phyloP scores from a whole-genome alignment of 2,888 invertebrate genomes.

The Pachymerium ferrugineum region DNA sequence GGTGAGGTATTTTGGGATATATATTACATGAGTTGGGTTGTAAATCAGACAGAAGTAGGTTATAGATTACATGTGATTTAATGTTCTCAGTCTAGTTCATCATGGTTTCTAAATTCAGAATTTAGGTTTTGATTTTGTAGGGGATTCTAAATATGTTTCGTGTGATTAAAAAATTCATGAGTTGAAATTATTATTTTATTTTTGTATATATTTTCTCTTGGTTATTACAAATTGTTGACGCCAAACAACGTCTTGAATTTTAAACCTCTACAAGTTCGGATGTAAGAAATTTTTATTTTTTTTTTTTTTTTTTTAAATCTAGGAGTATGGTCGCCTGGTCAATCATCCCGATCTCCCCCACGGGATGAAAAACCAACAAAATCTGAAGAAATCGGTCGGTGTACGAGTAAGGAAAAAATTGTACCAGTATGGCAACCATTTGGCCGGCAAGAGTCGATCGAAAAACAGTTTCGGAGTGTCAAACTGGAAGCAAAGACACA shows the following conservation, averaged over 20 bases:
- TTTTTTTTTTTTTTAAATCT: slow-evolving; percentile 20
- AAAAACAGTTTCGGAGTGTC: slow-evolving; percentile 48
- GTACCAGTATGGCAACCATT: slow-evolving; percentile 51
- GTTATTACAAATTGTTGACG: too few relatives aligned
- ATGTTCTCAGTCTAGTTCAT: too few relatives aligned
- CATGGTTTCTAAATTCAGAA: not conserved
- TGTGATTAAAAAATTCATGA: too few relatives aligned
- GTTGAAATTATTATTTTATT: too few relatives aligned
- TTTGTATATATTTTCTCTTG: too few relatives aligned
- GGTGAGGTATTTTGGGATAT: not conserved
- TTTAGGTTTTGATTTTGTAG: too few relatives aligned
- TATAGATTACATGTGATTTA: too few relatives aligned
- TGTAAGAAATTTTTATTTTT: not conserved
- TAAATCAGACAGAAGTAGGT: too few relatives aligned
- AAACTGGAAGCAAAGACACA: not conserved
- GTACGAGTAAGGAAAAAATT: not conserved
- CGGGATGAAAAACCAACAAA: not conserved
- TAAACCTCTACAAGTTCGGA: too few relatives aligned
- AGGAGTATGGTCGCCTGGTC: slow-evolving; percentile 62
- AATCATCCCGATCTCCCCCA: slow-evolving; percentile 39
- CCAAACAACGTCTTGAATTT: too few relatives aligned
- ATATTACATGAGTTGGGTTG: not conserved
- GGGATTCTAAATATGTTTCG: too few relatives aligned
- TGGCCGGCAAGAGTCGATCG: slow-evolving; percentile 67
- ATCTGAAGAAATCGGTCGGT: not conserved